phyloP scores from a whole-genome alignment of 1,140 invertebrate species.

The Formica exsecta region DNA sequence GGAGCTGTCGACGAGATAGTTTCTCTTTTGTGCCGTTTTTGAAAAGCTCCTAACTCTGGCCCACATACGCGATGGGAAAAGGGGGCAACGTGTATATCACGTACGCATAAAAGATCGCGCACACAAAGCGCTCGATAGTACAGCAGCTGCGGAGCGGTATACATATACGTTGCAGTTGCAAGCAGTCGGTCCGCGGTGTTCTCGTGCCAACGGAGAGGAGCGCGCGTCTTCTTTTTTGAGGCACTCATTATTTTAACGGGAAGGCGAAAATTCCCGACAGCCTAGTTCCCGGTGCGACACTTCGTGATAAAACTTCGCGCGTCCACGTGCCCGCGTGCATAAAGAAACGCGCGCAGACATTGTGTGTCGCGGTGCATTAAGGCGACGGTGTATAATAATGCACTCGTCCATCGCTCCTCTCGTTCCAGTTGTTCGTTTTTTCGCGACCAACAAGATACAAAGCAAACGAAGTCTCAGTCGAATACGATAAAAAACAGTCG shows the following conservation, averaged over 20 bases:
- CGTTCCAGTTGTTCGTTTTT: neutral
- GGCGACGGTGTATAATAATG: constrained; percentile 28
- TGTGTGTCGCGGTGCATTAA: constrained; percentile 28
- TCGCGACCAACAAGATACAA: neutral
- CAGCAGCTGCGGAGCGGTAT: neutral
- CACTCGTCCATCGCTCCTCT: constrained; percentile 2
- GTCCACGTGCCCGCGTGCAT: neutral
- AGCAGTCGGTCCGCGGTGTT: neutral
- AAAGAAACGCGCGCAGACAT: constrained; percentile 25
- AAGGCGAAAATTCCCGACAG: constrained; percentile 74
- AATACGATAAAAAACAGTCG: neutral
- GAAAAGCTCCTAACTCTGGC: constrained; percentile 65
- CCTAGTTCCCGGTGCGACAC: constrained; percentile 64
- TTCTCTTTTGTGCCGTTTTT: neutral
- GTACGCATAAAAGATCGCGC: constrained; percentile 61
- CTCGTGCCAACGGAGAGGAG: neutral
- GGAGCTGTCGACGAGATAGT: constrained; percentile 15
- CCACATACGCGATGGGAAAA: constrained; percentile 55
- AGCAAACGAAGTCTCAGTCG: neutral
- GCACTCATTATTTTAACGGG: constrained; percentile 80
- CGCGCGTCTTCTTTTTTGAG: constrained; percentile 30
- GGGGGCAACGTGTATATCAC: neutral
- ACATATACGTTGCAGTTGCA: constrained; percentile 4
- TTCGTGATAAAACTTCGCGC: constrained; percentile 73
- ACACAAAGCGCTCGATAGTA: constrained; percentile 27